phyloP scores from a whole-genome alignment of 2,888 invertebrate species.

The Minunthozetes semirufus region DNA sequence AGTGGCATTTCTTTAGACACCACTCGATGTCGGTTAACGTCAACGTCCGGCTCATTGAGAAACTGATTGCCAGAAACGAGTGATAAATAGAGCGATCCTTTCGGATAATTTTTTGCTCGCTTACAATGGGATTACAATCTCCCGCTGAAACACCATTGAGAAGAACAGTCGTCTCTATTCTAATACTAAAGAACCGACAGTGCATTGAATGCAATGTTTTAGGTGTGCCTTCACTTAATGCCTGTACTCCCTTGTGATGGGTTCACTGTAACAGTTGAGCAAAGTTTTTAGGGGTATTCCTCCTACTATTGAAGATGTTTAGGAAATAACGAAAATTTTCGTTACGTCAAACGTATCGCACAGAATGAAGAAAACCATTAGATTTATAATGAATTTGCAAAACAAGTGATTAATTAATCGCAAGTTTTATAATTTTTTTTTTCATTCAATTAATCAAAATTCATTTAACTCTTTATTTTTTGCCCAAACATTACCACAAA shows the following conservation, averaged over 20 bases:
- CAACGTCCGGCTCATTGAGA: conserved; percentile 5
- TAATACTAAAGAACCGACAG: neutral
- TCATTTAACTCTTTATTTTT: too few relatives aligned
- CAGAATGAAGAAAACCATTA: too few relatives aligned
- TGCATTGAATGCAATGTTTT: neutral
- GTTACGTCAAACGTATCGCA: too few relatives aligned
- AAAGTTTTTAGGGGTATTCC: neutral
- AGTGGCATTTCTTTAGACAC: neutral
- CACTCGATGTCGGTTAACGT: neutral
- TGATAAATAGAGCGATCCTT: conserved; percentile 10
- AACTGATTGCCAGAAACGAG: conserved; percentile 1
- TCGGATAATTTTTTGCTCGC: neutral
- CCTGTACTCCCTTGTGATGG: too few relatives aligned
- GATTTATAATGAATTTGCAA: too few relatives aligned
- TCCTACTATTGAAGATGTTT: neutral
- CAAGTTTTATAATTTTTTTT: too few relatives aligned
- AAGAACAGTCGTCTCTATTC: neutral
- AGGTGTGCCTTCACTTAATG: conserved; percentile 2
- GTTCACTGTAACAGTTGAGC: too few relatives aligned
- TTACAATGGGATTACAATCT: conserved; percentile 7
- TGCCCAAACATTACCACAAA: too few relatives aligned
- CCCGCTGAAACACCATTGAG: neutral
- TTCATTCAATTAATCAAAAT: too few relatives aligned
- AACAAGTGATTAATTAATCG: too few relatives aligned
- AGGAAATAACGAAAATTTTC: too few relatives aligned